Evolutionary conservation across 2,797 vertebrate genomes (phyloP), one percentile per base, ranked within the genome.

Genomic region (Hemitrygon akajei): DNA sequence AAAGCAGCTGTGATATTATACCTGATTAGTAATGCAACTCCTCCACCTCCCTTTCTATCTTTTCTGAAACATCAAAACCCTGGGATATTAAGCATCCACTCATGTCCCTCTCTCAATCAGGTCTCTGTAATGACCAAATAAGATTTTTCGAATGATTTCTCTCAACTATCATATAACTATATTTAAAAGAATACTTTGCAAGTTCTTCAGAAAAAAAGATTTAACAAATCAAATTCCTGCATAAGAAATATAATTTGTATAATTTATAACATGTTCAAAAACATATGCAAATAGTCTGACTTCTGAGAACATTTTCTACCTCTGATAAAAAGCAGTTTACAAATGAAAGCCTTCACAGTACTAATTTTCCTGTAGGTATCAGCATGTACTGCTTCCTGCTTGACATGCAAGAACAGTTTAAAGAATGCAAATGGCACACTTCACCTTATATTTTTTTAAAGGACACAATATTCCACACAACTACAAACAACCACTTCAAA

Each of bases 311-410:
- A 63, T 63, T 73, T 40, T 71, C 69, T 92, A 73, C 69, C 37
- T 73, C 40, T 92, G 69, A 92, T 71, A 73, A 91, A 91, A 37
- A 40, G 69, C 69, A 47, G 87, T 25, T 94, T 95, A 95, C 96
- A 95, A n/a, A 95, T 96, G 94, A 96, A 96, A 95, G 96, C 95
- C 75, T 95, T 98, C 98, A 99, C 95, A 98, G 97, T 98, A 98
- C 95, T 98, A 94, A 98, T 98, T 97, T 98, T 97, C 96, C 98
- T 96, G 98, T 96, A 98, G 96, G 97, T 98, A 97, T 99, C 98
- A 95, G 98, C 97, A 94, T 98, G 98, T 97, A 98, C 96, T 93
- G 97, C 97, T 96, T 97, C 97, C 97, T 97, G 98, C 97, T 98
- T 98, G 96, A 97, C 96, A 96, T 97, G 95, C 96, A 97, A 95